A percentile compares a stretch with the other conserved stretches of the same genome.
phyloP scores from a whole-genome alignment of 2,888 invertebrate genomes.

The Drosophila atroscutellata region DNA sequence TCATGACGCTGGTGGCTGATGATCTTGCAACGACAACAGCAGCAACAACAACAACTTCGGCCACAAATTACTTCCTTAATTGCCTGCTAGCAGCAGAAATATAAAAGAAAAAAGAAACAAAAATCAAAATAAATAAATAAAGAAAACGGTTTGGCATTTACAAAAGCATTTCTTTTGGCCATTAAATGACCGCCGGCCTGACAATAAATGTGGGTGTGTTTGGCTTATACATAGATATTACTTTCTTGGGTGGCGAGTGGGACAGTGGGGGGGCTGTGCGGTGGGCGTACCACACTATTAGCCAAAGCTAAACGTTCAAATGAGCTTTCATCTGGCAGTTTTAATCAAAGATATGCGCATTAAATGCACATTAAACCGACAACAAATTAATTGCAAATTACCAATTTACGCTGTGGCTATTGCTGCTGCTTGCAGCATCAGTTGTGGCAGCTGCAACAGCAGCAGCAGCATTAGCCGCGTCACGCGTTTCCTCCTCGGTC shows the following conservation, averaged over 20 bases:
- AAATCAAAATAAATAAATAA: constrained; percentile 23
- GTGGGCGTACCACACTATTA: constrained; percentile 47
- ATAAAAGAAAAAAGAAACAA: constrained; percentile 14
- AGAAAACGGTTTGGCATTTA: constrained; percentile 49
- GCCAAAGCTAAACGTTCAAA: constrained; percentile 54
- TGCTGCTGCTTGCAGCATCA: constrained; percentile 10
- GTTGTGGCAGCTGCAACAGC: constrained; percentile 13
- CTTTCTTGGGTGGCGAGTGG: neutral
- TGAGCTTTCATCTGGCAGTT: constrained; percentile 59
- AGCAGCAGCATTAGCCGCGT: constrained; percentile 12
- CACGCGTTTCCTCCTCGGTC: constrained; percentile 74
- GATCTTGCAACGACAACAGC: constrained; percentile 56
- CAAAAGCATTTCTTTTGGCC: constrained; percentile 25
- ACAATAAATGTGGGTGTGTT: constrained; percentile 56
- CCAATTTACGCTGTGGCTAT: constrained; percentile 49
- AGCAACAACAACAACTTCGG: constrained; percentile 42
- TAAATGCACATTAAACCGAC: constrained; percentile 69
- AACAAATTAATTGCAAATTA: constrained; percentile 74
- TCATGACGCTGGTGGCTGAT: constrained; percentile 66
- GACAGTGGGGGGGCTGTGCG: neutral
- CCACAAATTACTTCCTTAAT: constrained; percentile 80
- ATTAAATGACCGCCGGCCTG: constrained; percentile 45
- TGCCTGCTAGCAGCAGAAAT: constrained; percentile 68
- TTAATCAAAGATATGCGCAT: constrained; percentile 67
- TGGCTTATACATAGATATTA: constrained; percentile 3